A percentile compares a stretch with the other conserved stretches of the same genome.
Evolutionary conservation across 2,888 invertebrate genomes (phyloP).

Genomic region (Apotomis capreana): DNA sequence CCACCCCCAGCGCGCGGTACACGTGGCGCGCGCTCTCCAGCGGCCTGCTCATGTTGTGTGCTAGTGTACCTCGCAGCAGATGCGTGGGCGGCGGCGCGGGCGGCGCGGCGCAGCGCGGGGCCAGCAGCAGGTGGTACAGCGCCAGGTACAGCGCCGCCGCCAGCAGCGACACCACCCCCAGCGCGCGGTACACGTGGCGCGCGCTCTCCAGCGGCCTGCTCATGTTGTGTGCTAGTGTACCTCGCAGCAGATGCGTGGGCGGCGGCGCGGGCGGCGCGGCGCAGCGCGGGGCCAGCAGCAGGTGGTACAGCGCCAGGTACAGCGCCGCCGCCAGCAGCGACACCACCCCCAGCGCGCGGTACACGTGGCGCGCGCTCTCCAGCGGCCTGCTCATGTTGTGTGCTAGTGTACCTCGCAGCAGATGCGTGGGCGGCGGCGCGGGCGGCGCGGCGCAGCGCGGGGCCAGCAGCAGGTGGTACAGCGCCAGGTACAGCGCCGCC

Average conservation of each 20-base stretch:
- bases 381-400: slow-evolving; percentile 71
- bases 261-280: slow-evolving; percentile 86
- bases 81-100: slow-evolving; percentile 86
- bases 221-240: too few species aligned
- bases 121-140: slow-evolving; percentile 88
- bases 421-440: slow-evolving; percentile 85
- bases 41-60: slow-evolving; percentile 69
- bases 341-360: slow-evolving; percentile 86
- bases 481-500: slow-evolving; percentile 86
- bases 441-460: slow-evolving; percentile 88
- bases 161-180: slow-evolving; percentile 86
- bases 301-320: slow-evolving; percentile 89
- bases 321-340: slow-evolving; percentile 86
- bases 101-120: slow-evolving; percentile 88
- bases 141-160: slow-evolving; percentile 87
- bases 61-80: slow-evolving; percentile 85
- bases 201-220: slow-evolving; percentile 68
- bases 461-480: slow-evolving; percentile 89
- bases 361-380: slow-evolving; percentile 76
- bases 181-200: slow-evolving; percentile 83
- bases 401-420: slow-evolving; percentile 86
- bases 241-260: slow-evolving; percentile 86
- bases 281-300: slow-evolving; percentile 88
- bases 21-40: slow-evolving; percentile 75
- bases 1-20: slow-evolving; percentile 86